Percentiles rank a stretch among this genome's conserved stretches.
phyloP scores from a whole-genome alignment of 1,140 invertebrate genomes.

The Nautilus pompilius region DNA sequence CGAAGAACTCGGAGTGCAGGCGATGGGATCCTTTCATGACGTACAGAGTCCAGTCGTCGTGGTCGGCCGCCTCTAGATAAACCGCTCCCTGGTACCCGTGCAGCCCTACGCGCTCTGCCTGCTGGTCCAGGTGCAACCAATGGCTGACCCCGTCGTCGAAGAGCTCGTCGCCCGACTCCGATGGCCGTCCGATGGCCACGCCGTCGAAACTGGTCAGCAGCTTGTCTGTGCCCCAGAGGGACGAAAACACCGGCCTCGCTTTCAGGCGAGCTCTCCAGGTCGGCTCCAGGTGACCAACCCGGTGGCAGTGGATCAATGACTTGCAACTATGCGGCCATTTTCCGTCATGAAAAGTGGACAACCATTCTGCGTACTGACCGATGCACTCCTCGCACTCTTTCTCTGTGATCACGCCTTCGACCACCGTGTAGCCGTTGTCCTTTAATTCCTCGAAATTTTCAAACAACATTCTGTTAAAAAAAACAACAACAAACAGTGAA shows the following conservation, averaged over 20 bases:
- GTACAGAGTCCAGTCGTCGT: constrained; percentile 31
- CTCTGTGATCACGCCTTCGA: constrained; percentile 21
- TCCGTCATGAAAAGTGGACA: constrained; percentile 14
- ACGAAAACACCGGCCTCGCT: constrained; percentile 27
- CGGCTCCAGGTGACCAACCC: constrained; percentile 29
- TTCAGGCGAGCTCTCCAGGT: constrained; percentile 32
- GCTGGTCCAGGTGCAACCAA: constrained; percentile 41
- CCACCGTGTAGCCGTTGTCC: constrained; percentile 28
- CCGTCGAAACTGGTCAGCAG: constrained; percentile 33
- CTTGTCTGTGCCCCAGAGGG: constrained; percentile 36
- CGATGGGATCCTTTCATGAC: constrained; percentile 25
- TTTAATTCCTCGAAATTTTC: constrained; percentile 28
- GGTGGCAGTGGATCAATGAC: constrained; percentile 29
- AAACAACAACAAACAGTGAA: too few relatives aligned
- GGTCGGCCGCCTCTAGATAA: constrained; percentile 27
- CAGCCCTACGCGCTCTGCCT: constrained; percentile 18
- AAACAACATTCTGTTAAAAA: too few relatives aligned
- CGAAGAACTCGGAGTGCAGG: constrained; percentile 19
- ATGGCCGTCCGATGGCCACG: constrained; percentile 36
- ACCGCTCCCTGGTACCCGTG: constrained; percentile 40
- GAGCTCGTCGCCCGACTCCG: constrained; percentile 20
- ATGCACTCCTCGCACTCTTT: constrained; percentile 23
- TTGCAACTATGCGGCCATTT: constrained; percentile 16
- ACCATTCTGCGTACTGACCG: constrained; percentile 21
- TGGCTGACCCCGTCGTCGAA: constrained; percentile 14